phyloP scores from a whole-genome alignment of 2,888 invertebrate genomes.

The Eristalis intricaria region DNA sequence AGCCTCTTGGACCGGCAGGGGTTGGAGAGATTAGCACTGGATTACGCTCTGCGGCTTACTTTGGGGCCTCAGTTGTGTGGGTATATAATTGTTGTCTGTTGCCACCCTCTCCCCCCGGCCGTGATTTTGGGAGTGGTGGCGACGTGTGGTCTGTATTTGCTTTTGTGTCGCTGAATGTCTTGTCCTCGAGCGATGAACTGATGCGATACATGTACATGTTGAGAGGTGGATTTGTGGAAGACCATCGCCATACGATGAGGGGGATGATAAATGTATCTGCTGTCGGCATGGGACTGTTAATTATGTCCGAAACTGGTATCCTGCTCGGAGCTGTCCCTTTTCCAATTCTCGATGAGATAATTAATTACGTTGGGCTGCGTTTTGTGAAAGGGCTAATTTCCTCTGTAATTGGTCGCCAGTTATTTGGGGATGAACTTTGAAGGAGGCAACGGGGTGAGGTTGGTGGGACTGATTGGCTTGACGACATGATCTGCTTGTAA shows the following conservation, averaged over 20 bases:
- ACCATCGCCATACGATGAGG: conserved; percentile 14
- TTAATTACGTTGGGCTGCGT: conserved; percentile 55
- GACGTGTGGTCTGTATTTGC: not conserved
- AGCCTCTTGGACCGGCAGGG: not conserved
- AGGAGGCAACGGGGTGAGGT: not conserved
- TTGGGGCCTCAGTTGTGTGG: conserved; percentile 56
- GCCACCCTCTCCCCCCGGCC: not conserved
- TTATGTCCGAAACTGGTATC: conserved; percentile 31
- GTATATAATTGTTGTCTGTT: conserved; percentile 52
- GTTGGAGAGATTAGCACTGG: conserved; percentile 47
- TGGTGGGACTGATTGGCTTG: conserved; percentile 39
- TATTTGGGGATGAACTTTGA: conserved; percentile 9
- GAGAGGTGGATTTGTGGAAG: conserved; percentile 48
- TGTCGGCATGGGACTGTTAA: conserved; percentile 53
- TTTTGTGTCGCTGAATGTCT: conserved; percentile 9
- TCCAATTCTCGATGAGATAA: conserved; percentile 52
- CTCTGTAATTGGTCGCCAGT: conserved; percentile 45
- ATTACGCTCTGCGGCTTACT: conserved; percentile 43
- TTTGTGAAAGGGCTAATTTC: conserved; percentile 48
- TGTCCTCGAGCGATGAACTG: not conserved
- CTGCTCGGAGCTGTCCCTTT: conserved; percentile 28
- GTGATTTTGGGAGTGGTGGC: not conserved
- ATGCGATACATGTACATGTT: conserved; percentile 1
- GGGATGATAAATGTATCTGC: conserved; percentile 47
- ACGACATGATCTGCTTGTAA: conserved; percentile 49